These are phyloP conservation scores for Nautilus pompilius DNA, from an alignment of 1,140 invertebrate genomes.

Conservation along the genomic window DNA sequence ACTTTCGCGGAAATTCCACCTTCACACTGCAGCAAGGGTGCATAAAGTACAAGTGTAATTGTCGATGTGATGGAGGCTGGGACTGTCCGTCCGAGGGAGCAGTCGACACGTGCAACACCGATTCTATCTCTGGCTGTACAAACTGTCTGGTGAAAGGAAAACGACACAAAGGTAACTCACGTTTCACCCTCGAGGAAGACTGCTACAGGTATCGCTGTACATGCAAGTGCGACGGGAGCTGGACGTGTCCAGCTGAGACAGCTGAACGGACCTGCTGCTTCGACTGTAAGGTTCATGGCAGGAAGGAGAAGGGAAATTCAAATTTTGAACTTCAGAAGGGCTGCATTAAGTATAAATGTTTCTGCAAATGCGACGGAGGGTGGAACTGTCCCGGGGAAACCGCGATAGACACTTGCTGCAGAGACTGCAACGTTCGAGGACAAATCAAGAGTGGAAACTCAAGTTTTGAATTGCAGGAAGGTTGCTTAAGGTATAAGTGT, in stretches of 20 bases:
- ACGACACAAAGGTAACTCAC: conserved; percentile 11
- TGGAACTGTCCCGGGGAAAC: conserved; percentile 24
- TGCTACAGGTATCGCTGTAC: conserved; percentile 31
- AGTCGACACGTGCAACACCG: conserved; percentile 23
- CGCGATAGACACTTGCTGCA: neutral
- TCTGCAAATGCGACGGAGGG: conserved; percentile 23
- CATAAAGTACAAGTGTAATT: conserved; percentile 27
- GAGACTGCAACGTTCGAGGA: conserved; percentile 12
- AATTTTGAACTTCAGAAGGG: no score
- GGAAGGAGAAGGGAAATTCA: neutral
- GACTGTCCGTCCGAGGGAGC: conserved; percentile 28
- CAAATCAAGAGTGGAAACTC: conserved; percentile 10
- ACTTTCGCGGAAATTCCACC: conserved; percentile 10
- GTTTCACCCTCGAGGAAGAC: conserved; percentile 26
- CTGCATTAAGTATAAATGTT: conserved; percentile 26
- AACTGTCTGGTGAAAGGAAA: conserved; percentile 21
- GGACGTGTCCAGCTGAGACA: conserved; percentile 18
- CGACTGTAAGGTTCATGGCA: neutral
- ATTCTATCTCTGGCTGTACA: neutral
- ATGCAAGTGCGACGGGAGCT: conserved; percentile 32
- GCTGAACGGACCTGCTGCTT: conserved; percentile 21
- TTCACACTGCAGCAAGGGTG: conserved; percentile 25
- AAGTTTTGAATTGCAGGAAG: conserved; percentile 11
- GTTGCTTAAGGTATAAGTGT: neutral
- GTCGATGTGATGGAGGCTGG: conserved; percentile 37